Conservation (phyloP, 2,113 vertebrate genomes). For the Hydrochoerus hydrochaeris region DNA sequence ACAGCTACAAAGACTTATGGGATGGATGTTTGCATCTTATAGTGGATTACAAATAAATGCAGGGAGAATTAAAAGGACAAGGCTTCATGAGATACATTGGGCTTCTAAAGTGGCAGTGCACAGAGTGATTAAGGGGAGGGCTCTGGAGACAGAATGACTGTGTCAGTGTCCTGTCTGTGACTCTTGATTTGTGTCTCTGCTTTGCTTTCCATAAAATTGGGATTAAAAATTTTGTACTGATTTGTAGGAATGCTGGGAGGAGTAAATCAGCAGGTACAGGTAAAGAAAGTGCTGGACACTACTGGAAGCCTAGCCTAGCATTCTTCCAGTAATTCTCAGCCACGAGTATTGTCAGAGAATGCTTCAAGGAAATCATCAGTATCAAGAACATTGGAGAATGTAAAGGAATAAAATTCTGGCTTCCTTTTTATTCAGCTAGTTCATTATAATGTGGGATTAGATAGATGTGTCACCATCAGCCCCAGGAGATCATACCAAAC, state of each 20-base stretch:
- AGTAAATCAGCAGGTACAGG: not conserved
- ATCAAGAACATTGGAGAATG: not conserved
- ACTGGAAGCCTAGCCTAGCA: not conserved
- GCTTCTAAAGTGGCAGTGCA: not conserved
- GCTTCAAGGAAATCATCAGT: not conserved
- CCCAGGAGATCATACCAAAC: not conserved
- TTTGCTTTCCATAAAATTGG: not conserved
- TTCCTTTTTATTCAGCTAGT: not conserved
- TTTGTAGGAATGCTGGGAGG: not conserved
- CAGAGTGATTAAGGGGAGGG: not conserved
- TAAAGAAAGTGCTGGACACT: not conserved
- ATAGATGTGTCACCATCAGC: not conserved
- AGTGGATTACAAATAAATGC: not conserved
- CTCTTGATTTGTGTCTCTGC: not conserved
- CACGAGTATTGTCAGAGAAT: not conserved
- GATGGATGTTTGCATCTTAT: not conserved
- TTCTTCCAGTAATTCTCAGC: not conserved
- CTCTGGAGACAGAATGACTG: not conserved
- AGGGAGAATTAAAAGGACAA: not conserved
- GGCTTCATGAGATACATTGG: not conserved
- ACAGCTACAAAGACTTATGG: no score
- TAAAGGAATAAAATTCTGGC: not conserved
- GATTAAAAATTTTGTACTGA: not conserved
- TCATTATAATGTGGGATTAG: not conserved
- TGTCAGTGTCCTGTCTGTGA: not conserved